A percentile compares a stretch with the other conserved stretches of the same genome.
Evolutionary conservation across 2,113 vertebrate genomes (phyloP).

Genomic region (Chloebia gouldiae): DNA sequence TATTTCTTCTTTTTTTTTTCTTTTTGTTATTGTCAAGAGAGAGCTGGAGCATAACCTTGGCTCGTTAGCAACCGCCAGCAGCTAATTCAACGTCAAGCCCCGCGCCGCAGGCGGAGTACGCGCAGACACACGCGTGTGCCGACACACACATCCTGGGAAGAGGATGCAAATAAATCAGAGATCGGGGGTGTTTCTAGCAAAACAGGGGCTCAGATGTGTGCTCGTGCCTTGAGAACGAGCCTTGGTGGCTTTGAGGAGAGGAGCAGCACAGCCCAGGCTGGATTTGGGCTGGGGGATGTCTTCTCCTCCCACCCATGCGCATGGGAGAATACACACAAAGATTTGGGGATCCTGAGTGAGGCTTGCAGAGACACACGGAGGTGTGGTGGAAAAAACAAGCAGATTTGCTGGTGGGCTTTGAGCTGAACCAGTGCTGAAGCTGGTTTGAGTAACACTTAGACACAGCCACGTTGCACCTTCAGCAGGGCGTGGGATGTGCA

Average conservation of each 20-base stretch:
- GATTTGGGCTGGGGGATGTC: background rate
- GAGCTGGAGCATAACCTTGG: background rate
- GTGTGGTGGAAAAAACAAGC: background rate
- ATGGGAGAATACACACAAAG: fast-evolving
- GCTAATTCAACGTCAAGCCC: background rate
- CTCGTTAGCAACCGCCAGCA: background rate
- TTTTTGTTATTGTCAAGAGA: background rate
- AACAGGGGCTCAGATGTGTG: fast-evolving
- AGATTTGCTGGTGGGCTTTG: background rate
- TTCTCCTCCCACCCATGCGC: background rate
- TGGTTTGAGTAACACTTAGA: background rate
- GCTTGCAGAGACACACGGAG: fast-evolving
- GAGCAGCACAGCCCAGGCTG: background rate
- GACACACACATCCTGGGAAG: fast-evolving
- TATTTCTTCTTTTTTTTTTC: background rate
- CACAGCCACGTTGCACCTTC: fast-evolving
- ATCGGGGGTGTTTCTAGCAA: fast-evolving
- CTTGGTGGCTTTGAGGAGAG: background rate
- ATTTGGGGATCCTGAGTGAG: background rate
- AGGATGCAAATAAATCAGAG: fast-evolving
- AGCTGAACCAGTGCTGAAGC: background rate
- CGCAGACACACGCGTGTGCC: background rate
- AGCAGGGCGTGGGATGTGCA: fast-evolving
- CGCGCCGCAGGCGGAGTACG: fast-evolving
- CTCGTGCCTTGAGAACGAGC: fast-evolving